A percentile compares a stretch with the other conserved stretches of the same genome.
Evolutionary conservation across 2,113 vertebrate species (phyloP).

Genomic region (Bubo blakistoni): DNA sequence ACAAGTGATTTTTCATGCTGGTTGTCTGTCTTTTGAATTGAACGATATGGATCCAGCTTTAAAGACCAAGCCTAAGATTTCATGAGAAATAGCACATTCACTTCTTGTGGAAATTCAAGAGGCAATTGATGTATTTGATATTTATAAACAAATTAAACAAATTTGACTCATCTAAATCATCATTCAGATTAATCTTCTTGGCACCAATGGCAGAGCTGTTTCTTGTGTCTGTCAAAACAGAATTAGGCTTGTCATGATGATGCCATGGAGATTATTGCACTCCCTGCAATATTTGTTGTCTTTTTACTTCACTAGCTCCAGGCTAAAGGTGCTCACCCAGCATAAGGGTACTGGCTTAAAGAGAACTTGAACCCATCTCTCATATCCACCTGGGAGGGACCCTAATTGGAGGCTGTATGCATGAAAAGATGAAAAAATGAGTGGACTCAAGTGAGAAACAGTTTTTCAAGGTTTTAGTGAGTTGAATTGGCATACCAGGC

Average conservation of each 20-base stretch:
- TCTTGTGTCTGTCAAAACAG: slow-evolving; percentile 22
- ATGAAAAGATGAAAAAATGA: background rate
- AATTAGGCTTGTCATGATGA: background rate
- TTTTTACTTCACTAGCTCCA: background rate
- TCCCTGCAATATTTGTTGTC: background rate
- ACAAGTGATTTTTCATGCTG: background rate
- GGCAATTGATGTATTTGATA: background rate
- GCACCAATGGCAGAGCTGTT: background rate
- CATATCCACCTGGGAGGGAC: background rate
- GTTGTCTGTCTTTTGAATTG: background rate
- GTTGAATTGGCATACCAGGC: background rate
- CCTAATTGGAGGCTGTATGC: background rate
- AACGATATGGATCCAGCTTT: background rate
- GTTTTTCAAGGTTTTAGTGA: background rate
- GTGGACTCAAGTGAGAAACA: background rate
- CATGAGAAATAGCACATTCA: background rate
- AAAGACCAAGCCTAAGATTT: background rate
- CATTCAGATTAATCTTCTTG: background rate
- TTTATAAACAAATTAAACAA: slow-evolving; percentile 27
- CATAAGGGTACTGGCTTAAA: background rate
- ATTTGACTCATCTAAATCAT: background rate
- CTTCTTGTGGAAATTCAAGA: background rate
- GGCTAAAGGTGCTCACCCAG: background rate
- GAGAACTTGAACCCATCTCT: background rate
- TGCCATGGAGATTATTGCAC: background rate